Percentiles rank a stretch among this genome's conserved stretches.
Conservation (phyloP, 2,888 invertebrate species). For the Actias luna region DNA sequence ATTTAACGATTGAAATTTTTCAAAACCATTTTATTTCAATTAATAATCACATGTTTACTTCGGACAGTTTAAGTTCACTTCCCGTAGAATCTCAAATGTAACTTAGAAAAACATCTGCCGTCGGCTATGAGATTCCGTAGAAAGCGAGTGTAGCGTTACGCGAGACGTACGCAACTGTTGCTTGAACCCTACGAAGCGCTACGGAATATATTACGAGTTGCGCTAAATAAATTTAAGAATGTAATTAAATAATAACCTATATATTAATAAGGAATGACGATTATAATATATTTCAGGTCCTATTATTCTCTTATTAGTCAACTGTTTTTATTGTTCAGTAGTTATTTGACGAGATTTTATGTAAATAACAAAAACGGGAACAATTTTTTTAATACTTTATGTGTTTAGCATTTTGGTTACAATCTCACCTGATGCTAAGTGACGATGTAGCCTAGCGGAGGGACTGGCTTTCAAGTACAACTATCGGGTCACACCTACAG, state of each 20-base stretch:
- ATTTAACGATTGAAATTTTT: slow-evolving; percentile 18
- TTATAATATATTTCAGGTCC: no score
- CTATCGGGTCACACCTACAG: no score
- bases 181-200: slow-evolving; percentile 41
- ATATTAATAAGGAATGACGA: neutral
- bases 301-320: no score
- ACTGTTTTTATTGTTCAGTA: no score
- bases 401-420: no score
- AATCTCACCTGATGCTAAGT: no score
- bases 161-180: slow-evolving; percentile 71
- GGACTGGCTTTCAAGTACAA: no score
- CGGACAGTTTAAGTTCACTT: neutral
- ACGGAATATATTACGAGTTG: slow-evolving; percentile 23
- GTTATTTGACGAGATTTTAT: no score
- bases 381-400: no score
- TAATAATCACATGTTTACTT: neutral
- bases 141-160: slow-evolving; percentile 61
- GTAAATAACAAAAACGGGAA: no score
- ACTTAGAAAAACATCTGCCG: neutral
- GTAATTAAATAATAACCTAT: neutral
- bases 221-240: neutral
- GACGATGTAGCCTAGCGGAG: no score
- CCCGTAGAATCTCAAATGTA: neutral
- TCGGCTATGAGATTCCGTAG: slow-evolving; percentile 25
- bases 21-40: neutral